Evolutionary conservation across 2,888 invertebrate genomes (phyloP).

Genomic region (Trisateles emortualis): DNA sequence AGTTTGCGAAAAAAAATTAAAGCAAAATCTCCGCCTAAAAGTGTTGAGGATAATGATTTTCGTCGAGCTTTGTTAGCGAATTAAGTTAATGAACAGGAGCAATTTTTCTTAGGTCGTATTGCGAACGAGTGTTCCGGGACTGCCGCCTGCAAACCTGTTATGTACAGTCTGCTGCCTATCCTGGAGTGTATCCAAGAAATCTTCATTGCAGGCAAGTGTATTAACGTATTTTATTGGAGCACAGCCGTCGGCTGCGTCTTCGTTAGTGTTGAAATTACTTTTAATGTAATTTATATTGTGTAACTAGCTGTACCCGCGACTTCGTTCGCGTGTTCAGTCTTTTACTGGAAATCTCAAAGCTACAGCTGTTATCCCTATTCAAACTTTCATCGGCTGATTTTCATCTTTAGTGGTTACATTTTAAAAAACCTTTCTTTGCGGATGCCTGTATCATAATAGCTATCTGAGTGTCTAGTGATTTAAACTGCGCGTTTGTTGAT

Average conservation of each 20-base stretch:
- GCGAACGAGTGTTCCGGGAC: constrained; percentile 95
- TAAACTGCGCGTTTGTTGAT: too few relatives aligned
- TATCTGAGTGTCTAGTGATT: too few relatives aligned
- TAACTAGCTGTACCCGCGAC: too few relatives aligned
- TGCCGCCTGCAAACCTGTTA: constrained; percentile 96
- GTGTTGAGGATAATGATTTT: constrained; percentile 40
- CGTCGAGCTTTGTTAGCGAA: constrained; percentile 36
- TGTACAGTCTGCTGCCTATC: constrained; percentile 97
- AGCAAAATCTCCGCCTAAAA: constrained; percentile 22
- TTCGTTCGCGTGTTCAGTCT: too few relatives aligned
- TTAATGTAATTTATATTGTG: constrained; percentile 2
- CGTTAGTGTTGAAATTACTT: constrained; percentile 9
- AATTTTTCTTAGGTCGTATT: constrained; percentile 89
- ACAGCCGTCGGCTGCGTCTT: constrained; percentile 6
- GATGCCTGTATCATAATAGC: too few relatives aligned
- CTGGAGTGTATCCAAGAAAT: constrained; percentile 96
- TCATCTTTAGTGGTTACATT: too few relatives aligned
- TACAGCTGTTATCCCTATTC: too few relatives aligned
- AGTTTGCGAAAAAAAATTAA: constrained; percentile 18
- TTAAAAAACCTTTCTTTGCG: too few relatives aligned
- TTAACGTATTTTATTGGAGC: constrained; percentile 27
- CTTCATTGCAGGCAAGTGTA: constrained; percentile 91
- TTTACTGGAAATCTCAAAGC: too few relatives aligned
- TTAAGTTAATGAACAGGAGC: constrained; percentile 40
- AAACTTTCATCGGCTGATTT: too few relatives aligned